Conservation (phyloP, 1,140 invertebrate species). For the Drosophila sturtevanti region DNA sequence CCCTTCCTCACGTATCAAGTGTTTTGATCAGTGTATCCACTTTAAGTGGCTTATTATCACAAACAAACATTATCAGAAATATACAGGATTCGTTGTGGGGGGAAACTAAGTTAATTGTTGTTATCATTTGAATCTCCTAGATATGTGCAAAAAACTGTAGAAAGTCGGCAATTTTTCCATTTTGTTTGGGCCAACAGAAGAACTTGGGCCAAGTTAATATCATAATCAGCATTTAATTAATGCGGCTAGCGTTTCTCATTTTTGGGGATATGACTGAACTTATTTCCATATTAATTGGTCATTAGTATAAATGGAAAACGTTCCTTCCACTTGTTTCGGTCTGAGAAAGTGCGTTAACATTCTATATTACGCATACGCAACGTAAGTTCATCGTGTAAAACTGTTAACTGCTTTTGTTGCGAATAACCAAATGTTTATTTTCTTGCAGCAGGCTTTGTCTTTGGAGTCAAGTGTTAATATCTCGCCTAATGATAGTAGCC, state of each 20-base stretch:
- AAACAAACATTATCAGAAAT: neutral
- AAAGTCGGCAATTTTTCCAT: too few relatives aligned
- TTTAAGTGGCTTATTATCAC: too few relatives aligned
- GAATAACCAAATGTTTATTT: constrained; percentile 32
- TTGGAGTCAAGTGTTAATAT: constrained; percentile 36
- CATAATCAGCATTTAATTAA: constrained; percentile 66
- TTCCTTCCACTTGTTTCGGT: neutral
- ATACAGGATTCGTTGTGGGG: neutral
- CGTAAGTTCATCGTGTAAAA: neutral
- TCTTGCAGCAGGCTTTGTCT: neutral
- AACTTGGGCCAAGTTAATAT: constrained; percentile 12
- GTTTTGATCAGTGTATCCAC: neutral
- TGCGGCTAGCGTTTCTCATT: constrained; percentile 15
- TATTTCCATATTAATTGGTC: constrained; percentile 77
- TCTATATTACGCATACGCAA: constrained; percentile 53
- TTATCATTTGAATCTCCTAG: constrained; percentile 1
- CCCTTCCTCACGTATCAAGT: neutral
- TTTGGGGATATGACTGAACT: constrained; percentile 47
- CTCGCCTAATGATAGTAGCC: constrained; percentile 1
- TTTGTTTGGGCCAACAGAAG: neutral
- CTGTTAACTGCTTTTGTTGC: constrained; percentile 28
- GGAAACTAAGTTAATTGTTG: neutral
- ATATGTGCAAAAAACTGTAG: neutral
- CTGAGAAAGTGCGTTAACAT: constrained; percentile 36
- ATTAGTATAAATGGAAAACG: constrained; percentile 35